These are phyloP conservation scores for Dicrostonyx torquatus DNA, from an alignment of 2,797 vertebrate species.

Conservation along the genomic window DNA sequence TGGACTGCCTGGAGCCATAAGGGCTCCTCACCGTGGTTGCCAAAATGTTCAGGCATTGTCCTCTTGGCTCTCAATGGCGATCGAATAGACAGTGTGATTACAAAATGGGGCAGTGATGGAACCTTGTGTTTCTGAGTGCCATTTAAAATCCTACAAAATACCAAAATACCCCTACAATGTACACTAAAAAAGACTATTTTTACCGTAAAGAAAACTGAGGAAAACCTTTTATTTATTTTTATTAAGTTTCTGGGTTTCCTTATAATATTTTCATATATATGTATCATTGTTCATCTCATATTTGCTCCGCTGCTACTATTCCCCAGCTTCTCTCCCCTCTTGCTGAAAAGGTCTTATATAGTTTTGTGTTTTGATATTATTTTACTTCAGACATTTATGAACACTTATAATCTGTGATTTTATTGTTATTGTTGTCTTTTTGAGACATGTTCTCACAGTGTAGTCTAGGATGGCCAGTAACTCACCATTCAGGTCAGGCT, in stretches of 20 bases:
- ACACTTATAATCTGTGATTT: neutral
- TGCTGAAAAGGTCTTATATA: neutral
- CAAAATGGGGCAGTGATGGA: neutral
- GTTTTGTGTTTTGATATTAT: constrained; percentile 41
- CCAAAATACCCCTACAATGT: neutral
- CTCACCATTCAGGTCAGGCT: neutral
- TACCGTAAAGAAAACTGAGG: neutral
- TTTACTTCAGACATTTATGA: constrained; percentile 2
- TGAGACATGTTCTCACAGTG: neutral
- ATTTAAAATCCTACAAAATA: neutral
- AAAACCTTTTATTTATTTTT: neutral
- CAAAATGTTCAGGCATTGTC: neutral
- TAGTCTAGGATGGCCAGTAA: no score
- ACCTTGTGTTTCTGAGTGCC: neutral
- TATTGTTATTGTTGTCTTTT: neutral
- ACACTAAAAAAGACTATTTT: constrained; percentile 28
- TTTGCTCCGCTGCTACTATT: neutral
- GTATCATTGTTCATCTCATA: neutral
- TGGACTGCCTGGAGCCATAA: neutral
- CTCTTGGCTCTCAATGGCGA: neutral
- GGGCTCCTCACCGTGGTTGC: neutral
- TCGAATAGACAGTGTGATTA: neutral
- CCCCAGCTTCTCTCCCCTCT: neutral
- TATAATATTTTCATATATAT: neutral
- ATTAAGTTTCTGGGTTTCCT: neutral